A percentile compares a stretch with the other conserved stretches of the same genome.
phyloP scores from a whole-genome alignment of 2,888 invertebrate species.

The Fragum whitleyi region DNA sequence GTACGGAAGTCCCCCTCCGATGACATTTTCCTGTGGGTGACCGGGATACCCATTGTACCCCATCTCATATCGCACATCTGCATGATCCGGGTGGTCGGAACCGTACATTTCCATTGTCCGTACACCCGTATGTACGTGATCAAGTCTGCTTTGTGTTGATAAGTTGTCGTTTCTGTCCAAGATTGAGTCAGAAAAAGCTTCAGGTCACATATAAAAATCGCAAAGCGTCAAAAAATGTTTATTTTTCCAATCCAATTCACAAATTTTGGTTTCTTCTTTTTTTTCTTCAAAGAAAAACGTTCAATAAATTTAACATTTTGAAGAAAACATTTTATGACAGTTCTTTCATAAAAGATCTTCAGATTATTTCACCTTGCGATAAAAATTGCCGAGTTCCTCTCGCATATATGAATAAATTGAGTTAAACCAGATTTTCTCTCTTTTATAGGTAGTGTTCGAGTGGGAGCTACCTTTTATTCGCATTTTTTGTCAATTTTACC shows the following conservation, averaged over 20 bases:
- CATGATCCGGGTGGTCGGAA: slow-evolving; percentile 34
- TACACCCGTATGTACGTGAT: background rate
- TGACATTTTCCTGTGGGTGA: slow-evolving; percentile 28
- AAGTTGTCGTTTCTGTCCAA: too few relatives aligned
- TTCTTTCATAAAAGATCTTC: background rate
- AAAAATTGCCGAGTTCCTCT: background rate
- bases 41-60: slow-evolving; percentile 42
- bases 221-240: background rate
- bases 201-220: background rate
- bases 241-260: background rate
- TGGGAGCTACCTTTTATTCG: background rate
- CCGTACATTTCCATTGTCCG: slow-evolving; percentile 48
- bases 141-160: too few relatives aligned
- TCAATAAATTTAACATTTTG: background rate
- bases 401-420: slow-evolving; percentile 10
- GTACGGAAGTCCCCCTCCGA: slow-evolving; percentile 38
- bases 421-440: slow-evolving; percentile 7
- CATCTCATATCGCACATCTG: slow-evolving; percentile 56
- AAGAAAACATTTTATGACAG: background rate
- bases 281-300: background rate
- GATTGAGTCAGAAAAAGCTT: background rate
- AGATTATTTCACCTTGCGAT: background rate
- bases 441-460: slow-evolving; percentile 12
- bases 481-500: slow-evolving; percentile 23
- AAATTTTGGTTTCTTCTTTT: background rate